phyloP scores from a whole-genome alignment of 2,113 vertebrate species.

The Sceloporus undulatus region DNA sequence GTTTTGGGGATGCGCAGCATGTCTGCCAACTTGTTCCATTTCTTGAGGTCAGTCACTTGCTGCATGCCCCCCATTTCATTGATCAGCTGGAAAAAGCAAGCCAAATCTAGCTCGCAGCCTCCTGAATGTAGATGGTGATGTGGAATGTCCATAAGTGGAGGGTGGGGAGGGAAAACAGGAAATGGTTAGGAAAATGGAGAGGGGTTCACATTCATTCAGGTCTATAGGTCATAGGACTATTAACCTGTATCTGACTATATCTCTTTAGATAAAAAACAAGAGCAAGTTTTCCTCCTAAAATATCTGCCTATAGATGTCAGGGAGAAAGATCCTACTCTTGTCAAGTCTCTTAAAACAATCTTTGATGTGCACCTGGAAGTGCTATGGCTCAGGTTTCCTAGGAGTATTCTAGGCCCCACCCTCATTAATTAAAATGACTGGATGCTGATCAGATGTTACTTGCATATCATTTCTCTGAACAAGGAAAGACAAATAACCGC shows the following conservation, averaged over 20 bases:
- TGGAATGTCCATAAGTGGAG: constrained; percentile 30
- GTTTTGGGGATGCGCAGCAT: constrained; percentile 96
- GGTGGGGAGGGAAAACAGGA: constrained; percentile 48
- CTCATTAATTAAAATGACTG: neutral
- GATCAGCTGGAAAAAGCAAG: constrained; percentile 97
- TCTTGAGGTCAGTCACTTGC: constrained; percentile 99
- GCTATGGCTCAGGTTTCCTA: neutral
- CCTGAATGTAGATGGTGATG: constrained; percentile 65
- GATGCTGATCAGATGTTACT: neutral
- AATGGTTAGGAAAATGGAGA: neutral
- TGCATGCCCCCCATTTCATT: constrained; percentile 99
- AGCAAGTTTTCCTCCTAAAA: neutral
- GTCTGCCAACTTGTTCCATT: constrained; percentile 98
- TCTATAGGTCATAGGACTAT: neutral
- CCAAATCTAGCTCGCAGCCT: constrained; percentile 98
- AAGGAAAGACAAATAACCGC: accelerated
- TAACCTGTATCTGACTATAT: neutral
- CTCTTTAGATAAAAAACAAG: neutral
- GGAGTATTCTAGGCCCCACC: neutral
- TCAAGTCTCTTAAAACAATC: neutral
- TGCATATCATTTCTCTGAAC: neutral
- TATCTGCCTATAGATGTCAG: neutral
- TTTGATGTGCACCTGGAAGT: neutral
- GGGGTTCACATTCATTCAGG: accelerated
- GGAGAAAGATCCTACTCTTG: neutral